Evolutionary conservation across 2,888 invertebrate species (phyloP).

Genomic region (Rotaria sp.): DNA sequence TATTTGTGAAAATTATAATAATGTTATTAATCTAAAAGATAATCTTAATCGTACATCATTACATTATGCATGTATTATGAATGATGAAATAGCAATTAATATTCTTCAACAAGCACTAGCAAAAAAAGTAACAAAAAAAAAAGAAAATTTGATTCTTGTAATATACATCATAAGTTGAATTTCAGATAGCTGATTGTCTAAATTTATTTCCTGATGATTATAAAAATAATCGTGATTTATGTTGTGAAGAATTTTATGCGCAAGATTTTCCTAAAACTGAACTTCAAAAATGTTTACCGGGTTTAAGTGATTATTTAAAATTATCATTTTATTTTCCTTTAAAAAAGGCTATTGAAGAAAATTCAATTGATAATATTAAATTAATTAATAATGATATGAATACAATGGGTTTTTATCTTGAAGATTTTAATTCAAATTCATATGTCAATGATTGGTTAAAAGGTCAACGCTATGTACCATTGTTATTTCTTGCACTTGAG

Average conservation of each 20-base stretch:
- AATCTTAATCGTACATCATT: conserved; percentile 36
- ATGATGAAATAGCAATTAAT: neutral
- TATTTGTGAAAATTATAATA: conserved; percentile 16
- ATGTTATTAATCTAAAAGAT: conserved; percentile 27
- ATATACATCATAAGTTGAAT: too few relatives aligned
- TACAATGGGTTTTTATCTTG: neutral
- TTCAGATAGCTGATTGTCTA: neutral
- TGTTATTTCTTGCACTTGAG: neutral
- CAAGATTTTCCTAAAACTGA: neutral
- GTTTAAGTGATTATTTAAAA: conserved; percentile 20
- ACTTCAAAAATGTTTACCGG: neutral
- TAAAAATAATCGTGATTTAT: neutral
- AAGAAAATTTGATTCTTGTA: neutral
- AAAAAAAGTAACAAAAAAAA: conserved; percentile 8
- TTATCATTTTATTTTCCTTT: neutral
- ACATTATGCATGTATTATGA: conserved; percentile 37
- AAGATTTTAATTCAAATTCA: conserved; percentile 5
- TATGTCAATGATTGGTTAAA: neutral
- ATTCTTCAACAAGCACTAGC: neutral
- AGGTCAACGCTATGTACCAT: neutral
- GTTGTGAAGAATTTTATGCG: neutral
- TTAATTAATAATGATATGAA: neutral
- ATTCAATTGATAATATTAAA: neutral
- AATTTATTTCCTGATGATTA: conserved; percentile 8
- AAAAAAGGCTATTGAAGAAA: neutral